Percentiles rank a stretch among this genome's conserved stretches.
Conservation (phyloP, 2,113 vertebrate genomes). For the Podiceps cristatus region DNA sequence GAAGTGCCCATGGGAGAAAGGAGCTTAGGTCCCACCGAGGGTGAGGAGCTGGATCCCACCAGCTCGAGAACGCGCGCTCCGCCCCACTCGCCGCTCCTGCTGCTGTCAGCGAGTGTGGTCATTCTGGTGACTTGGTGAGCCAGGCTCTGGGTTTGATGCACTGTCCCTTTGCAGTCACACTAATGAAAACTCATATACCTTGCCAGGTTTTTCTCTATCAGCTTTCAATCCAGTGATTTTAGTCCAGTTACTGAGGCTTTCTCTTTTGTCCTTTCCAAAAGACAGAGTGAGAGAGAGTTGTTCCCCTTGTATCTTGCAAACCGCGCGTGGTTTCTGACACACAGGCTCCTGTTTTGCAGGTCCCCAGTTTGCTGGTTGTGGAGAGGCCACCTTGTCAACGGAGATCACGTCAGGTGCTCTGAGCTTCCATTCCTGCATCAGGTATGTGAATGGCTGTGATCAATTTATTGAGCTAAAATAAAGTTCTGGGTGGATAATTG, state of each 20-base stretch:
- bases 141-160: neutral
- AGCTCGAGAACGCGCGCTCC: neutral
- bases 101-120: neutral
- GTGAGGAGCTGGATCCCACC: neutral
- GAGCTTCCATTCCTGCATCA: neutral
- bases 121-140: neutral
- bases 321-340: neutral
- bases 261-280: neutral
- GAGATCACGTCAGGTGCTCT: neutral
- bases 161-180: neutral
- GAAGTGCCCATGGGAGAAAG: neutral
- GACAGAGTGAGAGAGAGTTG: fast-evolving
- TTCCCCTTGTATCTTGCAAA: neutral
- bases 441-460: neutral
- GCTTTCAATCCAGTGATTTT: neutral
- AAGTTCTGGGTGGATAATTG: neutral
- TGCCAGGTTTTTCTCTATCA: neutral
- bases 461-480: neutral
- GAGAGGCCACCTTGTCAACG: neutral
- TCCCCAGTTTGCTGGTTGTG: neutral
- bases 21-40: neutral
- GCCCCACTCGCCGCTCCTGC: neutral
- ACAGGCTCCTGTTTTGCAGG: neutral
- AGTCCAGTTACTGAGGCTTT: neutral
- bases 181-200: neutral